phyloP scores from a whole-genome alignment of 2,797 vertebrate genomes.

The Perodicticus potto region DNA sequence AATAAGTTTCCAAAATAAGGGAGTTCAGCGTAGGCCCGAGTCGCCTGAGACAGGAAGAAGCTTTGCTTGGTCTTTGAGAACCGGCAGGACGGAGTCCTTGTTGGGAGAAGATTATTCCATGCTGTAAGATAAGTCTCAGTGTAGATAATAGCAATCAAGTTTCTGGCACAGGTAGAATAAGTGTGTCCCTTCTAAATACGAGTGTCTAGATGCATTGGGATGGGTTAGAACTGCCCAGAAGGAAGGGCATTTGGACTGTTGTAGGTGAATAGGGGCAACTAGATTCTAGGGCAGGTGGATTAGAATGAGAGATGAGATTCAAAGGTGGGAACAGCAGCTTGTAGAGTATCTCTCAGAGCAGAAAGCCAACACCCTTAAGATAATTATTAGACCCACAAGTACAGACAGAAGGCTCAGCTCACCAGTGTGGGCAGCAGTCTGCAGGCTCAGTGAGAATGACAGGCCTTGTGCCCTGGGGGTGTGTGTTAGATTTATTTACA shows the following conservation, averaged over 20 bases:
- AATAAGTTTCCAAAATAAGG: background rate
- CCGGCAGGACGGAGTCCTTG: background rate
- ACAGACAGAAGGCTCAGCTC: background rate
- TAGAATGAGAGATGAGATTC: background rate
- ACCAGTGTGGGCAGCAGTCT: background rate
- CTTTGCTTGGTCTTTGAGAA: background rate
- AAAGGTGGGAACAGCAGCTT: background rate
- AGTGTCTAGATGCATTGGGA: background rate
- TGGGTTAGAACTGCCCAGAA: background rate
- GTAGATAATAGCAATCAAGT: background rate
- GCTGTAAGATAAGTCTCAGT: background rate
- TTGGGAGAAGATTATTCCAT: background rate
- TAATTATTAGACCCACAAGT: background rate
- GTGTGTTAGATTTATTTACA: background rate
- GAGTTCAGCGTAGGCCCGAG: background rate
- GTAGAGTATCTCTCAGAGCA: background rate
- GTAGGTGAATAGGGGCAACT: background rate
- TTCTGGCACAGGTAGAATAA: background rate
- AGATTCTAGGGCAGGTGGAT: background rate
- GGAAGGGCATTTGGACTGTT: background rate
- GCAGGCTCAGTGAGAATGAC: background rate
- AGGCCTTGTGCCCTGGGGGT: background rate
- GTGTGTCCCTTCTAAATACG: background rate
- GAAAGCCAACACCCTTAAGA: background rate
- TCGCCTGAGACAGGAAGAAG: background rate